A percentile compares a stretch with the other conserved stretches of the same genome.
Evolutionary conservation across 2,888 invertebrate genomes (phyloP).

Genomic region (Ormyrus nitidulus): DNA sequence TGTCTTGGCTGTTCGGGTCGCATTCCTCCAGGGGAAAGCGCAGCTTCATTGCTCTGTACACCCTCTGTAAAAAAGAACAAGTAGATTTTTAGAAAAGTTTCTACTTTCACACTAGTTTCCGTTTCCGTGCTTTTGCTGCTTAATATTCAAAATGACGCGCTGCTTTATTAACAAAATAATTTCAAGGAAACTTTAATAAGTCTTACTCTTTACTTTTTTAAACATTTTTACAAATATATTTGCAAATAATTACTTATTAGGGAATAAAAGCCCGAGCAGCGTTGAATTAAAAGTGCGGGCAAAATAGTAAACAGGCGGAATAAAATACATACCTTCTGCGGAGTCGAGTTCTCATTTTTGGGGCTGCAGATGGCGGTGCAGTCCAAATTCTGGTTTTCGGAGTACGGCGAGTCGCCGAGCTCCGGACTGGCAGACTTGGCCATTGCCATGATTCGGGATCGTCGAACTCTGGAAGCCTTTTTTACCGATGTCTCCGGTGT

Average conservation of each 20-base stretch:
- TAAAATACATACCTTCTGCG: slow-evolving; percentile 66
- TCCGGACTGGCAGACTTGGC: slow-evolving; percentile 63
- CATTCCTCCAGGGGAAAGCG: slow-evolving; percentile 77
- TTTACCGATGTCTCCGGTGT: slow-evolving; percentile 68
- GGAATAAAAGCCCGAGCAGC: slow-evolving; percentile 23
- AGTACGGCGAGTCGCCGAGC: slow-evolving; percentile 50
- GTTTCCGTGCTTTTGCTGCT: no score
- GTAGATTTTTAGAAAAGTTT: no score
- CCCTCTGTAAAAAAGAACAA: no score
- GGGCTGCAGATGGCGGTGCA: slow-evolving; percentile 63
- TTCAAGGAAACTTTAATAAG: no score
- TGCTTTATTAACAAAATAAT: no score
- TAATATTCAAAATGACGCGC: no score
- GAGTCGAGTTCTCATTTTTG: slow-evolving; percentile 61
- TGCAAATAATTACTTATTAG: no score
- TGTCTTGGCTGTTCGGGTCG: slow-evolving; percentile 79
- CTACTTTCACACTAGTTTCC: no score
- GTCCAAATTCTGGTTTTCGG: slow-evolving; percentile 67
- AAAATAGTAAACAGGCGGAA: neutral
- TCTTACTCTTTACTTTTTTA: no score
- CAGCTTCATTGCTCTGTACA: slow-evolving; percentile 47
- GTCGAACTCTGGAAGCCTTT: slow-evolving; percentile 57
- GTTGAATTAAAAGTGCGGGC: slow-evolving; percentile 44
- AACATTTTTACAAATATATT: no score
- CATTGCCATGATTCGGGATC: slow-evolving; percentile 65